Base-by-base conservation (phyloP, 2,888 invertebrate genomes). In the Agonopterix arenella region DNA sequence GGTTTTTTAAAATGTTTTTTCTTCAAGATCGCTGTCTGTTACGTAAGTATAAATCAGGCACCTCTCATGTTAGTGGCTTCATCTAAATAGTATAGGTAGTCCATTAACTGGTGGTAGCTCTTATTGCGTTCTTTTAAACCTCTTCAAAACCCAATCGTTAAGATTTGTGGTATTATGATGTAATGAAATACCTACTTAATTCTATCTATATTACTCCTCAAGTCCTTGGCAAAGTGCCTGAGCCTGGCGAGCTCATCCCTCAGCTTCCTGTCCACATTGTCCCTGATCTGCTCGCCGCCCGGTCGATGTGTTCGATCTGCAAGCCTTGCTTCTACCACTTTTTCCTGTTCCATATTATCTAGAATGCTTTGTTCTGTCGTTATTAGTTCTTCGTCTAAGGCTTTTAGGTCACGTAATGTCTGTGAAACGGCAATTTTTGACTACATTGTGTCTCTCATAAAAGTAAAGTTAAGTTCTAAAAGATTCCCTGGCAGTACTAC, bases 291-390 rank as follows among this genome's bases (percentile, higher is more conserved):
- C 69, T 96, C 95, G 13, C 90, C 90, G 4, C 90, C 90, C 4
- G 93, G 92, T 50, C 94, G 89, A 61, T 91, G 90, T 2, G 90
- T 88, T 37, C 94, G 90, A 70, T 94, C 94, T 61, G 93, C 93
- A 47, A 95, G 78, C 57, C 95, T 90, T 0, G 94, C 93, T 73
- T 94, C 93, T 3, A 93, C 92, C 50, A 95, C 78, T 63, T 94
- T 93, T 56, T 93, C 88, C 42, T 92, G 92, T 56, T 94, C 92
- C 60, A 90, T 91, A 63, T 94, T 95, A 42, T 91, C 91, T 46
- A 91, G 61, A n/a, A 95, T 75, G 16, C 93, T 92, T 54, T 91
- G 90, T 69, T 95, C 94, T 40, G 95, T 77, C 11, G 90, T 86
- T 36, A 81, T 72, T 52, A 95, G 90, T 77, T 96, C 96, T 65